A percentile compares a stretch with the other conserved stretches of the same genome.
Evolutionary conservation across 1,140 invertebrate species (phyloP).

Genomic region (Drosophila lini): DNA sequence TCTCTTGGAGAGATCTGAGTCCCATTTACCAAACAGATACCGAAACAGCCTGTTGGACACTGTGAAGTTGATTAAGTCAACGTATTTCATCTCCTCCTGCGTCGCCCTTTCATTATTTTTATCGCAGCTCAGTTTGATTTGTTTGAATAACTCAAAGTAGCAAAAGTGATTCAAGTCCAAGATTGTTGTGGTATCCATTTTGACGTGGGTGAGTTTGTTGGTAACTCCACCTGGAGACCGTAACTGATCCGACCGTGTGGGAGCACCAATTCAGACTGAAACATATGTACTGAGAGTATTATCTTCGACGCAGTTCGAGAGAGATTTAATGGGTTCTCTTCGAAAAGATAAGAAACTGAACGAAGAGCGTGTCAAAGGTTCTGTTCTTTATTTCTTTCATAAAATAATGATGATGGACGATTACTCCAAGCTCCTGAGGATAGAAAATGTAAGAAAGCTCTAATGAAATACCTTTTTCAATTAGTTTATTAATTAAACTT

Average conservation of each 20-base stretch:
- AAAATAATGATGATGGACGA: background rate
- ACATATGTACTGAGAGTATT: background rate
- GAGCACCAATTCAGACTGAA: background rate
- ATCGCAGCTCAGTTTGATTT: slow-evolving; percentile 3
- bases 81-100: background rate
- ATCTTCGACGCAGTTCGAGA: background rate
- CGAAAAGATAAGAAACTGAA: background rate
- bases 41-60: background rate
- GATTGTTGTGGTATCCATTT: background rate
- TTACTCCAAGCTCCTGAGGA: background rate
- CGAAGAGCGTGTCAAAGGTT: background rate
- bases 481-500: slow-evolving; percentile 1
- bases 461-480: background rate
- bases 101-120: background rate
- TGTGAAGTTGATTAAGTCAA: slow-evolving; percentile 1
- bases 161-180: slow-evolving; percentile 5
- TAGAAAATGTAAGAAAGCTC: background rate
- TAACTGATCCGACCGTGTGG: background rate
- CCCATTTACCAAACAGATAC: background rate
- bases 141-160: slow-evolving; percentile 10
- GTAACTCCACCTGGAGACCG: background rate
- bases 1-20: background rate
- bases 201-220: background rate
- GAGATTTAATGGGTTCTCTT: background rate
- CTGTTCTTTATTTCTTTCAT: background rate